These are phyloP conservation scores for Rhinoderma darwinii DNA, from an alignment of 2,113 vertebrate genomes.

Conservation along the genomic window DNA sequence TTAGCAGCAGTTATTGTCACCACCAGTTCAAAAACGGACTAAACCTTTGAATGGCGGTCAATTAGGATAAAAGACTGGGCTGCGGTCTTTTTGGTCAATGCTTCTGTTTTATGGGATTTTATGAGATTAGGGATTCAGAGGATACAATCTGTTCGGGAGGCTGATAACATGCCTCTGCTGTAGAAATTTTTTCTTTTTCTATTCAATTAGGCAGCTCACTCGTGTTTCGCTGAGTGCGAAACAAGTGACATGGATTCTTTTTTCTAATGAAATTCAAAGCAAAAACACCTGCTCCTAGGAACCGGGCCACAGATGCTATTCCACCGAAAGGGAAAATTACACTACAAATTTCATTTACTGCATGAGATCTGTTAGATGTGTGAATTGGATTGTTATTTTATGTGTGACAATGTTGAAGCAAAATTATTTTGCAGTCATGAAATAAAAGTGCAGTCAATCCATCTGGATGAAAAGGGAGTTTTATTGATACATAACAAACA, in stretches of 20 bases:
- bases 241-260: constrained; percentile 48
- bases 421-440: constrained; percentile 32
- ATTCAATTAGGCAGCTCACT: constrained; percentile 56
- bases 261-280: constrained; percentile 44
- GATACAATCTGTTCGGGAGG: constrained; percentile 54
- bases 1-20: constrained; percentile 38
- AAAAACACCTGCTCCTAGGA: constrained; percentile 46
- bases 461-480: background rate
- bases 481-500: background rate
- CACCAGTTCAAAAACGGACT: constrained; percentile 20
- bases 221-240: constrained; percentile 37
- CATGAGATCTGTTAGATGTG: constrained; percentile 21
- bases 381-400: constrained; percentile 28
- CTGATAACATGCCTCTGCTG: constrained; percentile 32
- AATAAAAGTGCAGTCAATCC: constrained; percentile 19
- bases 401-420: constrained; percentile 7
- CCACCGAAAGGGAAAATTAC: constrained; percentile 1
- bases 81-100: constrained; percentile 35
- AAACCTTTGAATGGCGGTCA: constrained; percentile 51
- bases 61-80: constrained; percentile 48
- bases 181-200: constrained; percentile 35
- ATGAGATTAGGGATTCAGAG: constrained; percentile 55
- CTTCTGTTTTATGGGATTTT: constrained; percentile 50
- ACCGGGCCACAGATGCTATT: constrained; percentile 30
- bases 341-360: constrained; percentile 22